Evolutionary conservation across 2,113 vertebrate genomes (phyloP).

Genomic region (Rutilus rutilus): DNA sequence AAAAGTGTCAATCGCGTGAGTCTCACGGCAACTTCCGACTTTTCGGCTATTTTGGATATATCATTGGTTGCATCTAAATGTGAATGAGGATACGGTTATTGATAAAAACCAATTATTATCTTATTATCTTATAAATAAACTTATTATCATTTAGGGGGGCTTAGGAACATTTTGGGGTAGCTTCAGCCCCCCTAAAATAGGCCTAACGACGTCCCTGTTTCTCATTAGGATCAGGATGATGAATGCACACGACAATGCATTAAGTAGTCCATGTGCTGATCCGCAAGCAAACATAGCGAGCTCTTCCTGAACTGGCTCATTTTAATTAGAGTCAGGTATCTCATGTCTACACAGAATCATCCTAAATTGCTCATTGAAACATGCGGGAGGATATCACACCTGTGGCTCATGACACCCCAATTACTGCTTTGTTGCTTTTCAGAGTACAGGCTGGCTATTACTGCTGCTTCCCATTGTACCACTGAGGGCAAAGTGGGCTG

Average conservation of each 20-base stretch:
- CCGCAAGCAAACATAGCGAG: neutral
- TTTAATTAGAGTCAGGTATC: slow-evolving; percentile 48
- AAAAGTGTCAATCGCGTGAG: too few species aligned
- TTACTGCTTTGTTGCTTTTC: slow-evolving; percentile 46
- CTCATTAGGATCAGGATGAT: neutral
- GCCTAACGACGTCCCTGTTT: too few species aligned
- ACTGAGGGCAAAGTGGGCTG: slow-evolving; percentile 26
- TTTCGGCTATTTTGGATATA: too few species aligned
- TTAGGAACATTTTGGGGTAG: too few species aligned
- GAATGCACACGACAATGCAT: neutral
- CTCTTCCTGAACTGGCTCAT: neutral
- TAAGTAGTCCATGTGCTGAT: slow-evolving; percentile 3
- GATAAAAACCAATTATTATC: too few species aligned
- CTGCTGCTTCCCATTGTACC: slow-evolving; percentile 15
- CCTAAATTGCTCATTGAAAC: slow-evolving; percentile 25
- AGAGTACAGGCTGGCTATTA: slow-evolving; percentile 36
- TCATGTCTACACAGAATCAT: neutral
- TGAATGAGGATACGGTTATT: too few species aligned
- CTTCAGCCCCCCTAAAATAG: too few species aligned
- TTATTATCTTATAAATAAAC: too few species aligned
- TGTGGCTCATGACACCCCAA: slow-evolving; percentile 42
- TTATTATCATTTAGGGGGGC: too few species aligned
- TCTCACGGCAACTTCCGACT: too few species aligned
- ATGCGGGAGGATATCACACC: slow-evolving; percentile 50
- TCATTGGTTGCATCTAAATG: too few species aligned